phyloP scores from a whole-genome alignment of 2,888 invertebrate genomes.

The Drosophila neutralis region DNA sequence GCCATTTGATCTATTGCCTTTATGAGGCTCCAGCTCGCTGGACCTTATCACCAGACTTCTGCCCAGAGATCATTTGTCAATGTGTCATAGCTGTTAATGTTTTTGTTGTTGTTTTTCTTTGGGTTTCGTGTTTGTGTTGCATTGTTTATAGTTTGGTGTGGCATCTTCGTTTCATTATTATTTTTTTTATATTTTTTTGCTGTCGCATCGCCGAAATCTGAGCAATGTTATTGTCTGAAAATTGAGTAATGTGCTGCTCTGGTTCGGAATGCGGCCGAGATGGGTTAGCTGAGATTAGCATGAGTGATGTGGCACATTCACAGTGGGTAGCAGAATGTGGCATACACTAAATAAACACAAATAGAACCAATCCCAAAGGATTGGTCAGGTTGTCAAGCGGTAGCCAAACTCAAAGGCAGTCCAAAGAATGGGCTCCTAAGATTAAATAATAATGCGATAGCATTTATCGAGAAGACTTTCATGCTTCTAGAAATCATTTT shows the following conservation, averaged over 20 bases:
- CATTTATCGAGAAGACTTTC: neutral
- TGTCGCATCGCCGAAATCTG: slow-evolving; percentile 59
- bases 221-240: slow-evolving; percentile 67
- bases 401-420: slow-evolving; percentile 29
- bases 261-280: slow-evolving; percentile 60
- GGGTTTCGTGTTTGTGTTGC: slow-evolving; percentile 20
- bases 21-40: slow-evolving; percentile 13
- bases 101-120: slow-evolving; percentile 15
- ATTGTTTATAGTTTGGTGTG: slow-evolving; percentile 60
- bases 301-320: slow-evolving; percentile 50
- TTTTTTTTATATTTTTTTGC: slow-evolving; percentile 24
- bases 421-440: slow-evolving; percentile 24
- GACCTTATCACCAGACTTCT: slow-evolving; percentile 54
- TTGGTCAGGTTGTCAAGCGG: slow-evolving; percentile 23
- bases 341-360: slow-evolving; percentile 23
- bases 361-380: slow-evolving; percentile 4
- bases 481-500: neutral
- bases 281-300: slow-evolving; percentile 68
- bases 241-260: slow-evolving; percentile 74
- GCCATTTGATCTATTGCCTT: slow-evolving; percentile 49
- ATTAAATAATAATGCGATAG: slow-evolving; percentile 29
- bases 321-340: slow-evolving; percentile 17
- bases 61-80: slow-evolving; percentile 73
- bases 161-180: slow-evolving; percentile 53
- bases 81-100: slow-evolving; percentile 51